A percentile compares a stretch with the other conserved stretches of the same genome.
These are phyloP conservation scores for Sciurus vulgaris DNA, from an alignment of 2,797 vertebrate species.

Conservation along the genomic window DNA sequence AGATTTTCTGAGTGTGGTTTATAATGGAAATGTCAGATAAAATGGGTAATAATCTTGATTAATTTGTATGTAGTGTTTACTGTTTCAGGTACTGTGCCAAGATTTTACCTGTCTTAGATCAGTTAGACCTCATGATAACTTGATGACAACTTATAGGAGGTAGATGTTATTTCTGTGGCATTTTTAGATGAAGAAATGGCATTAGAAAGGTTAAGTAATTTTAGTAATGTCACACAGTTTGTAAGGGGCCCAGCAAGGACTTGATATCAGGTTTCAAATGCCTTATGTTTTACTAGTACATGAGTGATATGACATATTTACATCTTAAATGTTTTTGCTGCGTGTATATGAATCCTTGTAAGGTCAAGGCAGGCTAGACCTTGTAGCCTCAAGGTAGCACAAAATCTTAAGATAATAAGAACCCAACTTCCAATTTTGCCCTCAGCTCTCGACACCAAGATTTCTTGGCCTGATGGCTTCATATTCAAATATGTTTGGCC, in stretches of 20 bases:
- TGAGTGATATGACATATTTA: slow-evolving; percentile 53
- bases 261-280: not conserved
- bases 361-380: slow-evolving; percentile 58
- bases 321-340: slow-evolving; percentile 62
- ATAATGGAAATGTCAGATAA: slow-evolving; percentile 51
- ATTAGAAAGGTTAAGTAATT: not conserved
- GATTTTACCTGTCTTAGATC: slow-evolving; percentile 11
- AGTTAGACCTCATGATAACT: slow-evolving; percentile 23
- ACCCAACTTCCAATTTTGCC: slow-evolving; percentile 77
- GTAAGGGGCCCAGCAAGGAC: not conserved
- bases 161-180: slow-evolving; percentile 23
- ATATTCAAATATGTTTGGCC: slow-evolving; percentile 83
- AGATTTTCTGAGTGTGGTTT: slow-evolving; percentile 48
- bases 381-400: slow-evolving; percentile 64
- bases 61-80: not conserved
- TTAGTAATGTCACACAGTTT: not conserved
- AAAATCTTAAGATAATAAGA: slow-evolving; percentile 77
- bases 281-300: slow-evolving; percentile 4
- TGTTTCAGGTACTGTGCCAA: not conserved
- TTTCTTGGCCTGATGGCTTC: slow-evolving; percentile 83
- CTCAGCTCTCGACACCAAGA: slow-evolving; percentile 76
- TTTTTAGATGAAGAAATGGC: slow-evolving; percentile 33
- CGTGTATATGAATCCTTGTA: not conserved
- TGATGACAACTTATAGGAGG: not conserved
- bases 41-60: not conserved